Base-by-base conservation (phyloP, 2,113 vertebrate genomes). In the Azemiops feae region DNA sequence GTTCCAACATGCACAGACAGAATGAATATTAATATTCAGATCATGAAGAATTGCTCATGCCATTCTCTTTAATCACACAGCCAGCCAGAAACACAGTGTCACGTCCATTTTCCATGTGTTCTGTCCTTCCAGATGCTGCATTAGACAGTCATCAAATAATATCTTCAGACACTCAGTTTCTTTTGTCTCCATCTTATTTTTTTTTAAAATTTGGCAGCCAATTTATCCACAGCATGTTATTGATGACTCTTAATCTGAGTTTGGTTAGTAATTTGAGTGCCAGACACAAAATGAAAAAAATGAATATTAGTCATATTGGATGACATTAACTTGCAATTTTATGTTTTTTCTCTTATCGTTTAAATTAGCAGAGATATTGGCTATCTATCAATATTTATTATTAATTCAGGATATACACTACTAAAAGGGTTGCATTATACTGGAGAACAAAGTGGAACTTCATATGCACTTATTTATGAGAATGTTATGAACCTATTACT, bases 91-190 rank as follows among this genome's bases (percentile, higher is more conserved):
- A 43, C 20, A 74, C 1, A 0, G 2, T 87, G 55, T 45, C 25
- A n/a, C 39, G 88, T 91, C 54, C n/a, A 2, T 88, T 91, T 94
- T 53, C 87, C 27, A 5, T 64, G 43, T 47, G 87, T 91, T 91
- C 45, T 39, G 1, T 92, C 87, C 91, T 9, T 81, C 20, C 25
- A 91, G 53, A 85, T 20, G 64, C n/a, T 94, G 43, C 30, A 94
- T 90, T 86, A 93, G 43, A 58, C 57, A 39, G 4, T 86, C 89
- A 52, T 64, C 90, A 94, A 39, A 81, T 86, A 91, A 85, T 87
- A 92, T 90, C 7, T 23, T 22, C 14, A 81, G 91, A 27, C n/a
- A 91, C 22, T 3, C 90, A 93, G 92, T 0, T 12, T 9, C 3
- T 43, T 81, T 39, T 81, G 74, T 43, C 90, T 7, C 91, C 45